Percentiles rank a stretch among this genome's conserved stretches.
Conservation (phyloP, 2,888 invertebrate genomes). For the Cyaniris semiargus region DNA sequence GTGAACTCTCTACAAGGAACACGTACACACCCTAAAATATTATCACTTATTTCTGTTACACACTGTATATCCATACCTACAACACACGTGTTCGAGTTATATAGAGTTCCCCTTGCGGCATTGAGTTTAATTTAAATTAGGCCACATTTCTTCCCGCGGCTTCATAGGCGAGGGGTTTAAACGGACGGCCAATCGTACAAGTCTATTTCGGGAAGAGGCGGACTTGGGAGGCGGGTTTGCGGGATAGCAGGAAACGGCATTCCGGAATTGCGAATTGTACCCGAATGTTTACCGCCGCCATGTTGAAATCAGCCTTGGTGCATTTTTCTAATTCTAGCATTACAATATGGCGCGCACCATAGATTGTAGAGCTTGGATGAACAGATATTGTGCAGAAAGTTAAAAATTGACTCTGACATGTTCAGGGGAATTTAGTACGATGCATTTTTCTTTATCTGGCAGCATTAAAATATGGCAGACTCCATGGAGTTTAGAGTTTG, state of each 20-base stretch:
- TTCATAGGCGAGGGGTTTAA: constrained; percentile 64
- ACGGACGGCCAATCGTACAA: constrained; percentile 64
- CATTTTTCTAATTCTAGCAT: constrained; percentile 10
- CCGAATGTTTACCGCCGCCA: constrained; percentile 26
- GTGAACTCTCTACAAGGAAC: too few relatives aligned
- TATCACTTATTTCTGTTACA: too few relatives aligned
- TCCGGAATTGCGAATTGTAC: constrained; percentile 46
- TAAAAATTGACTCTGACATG: too few relatives aligned
- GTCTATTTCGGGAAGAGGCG: constrained; percentile 67
- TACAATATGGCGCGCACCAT: background rate
- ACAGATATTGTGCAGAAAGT: background rate
- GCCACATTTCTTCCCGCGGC: constrained; percentile 38
- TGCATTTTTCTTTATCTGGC: background rate
- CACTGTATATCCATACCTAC: background rate
- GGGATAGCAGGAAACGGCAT: constrained; percentile 48
- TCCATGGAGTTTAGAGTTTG: background rate
- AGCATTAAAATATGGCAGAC: too few relatives aligned
- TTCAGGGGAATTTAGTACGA: background rate
- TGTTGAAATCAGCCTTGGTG: background rate
- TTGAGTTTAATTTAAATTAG: constrained; percentile 8
- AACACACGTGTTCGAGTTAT: background rate
- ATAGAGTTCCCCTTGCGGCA: background rate
- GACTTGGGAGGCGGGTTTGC: constrained; percentile 60
- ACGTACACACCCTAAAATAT: too few relatives aligned
- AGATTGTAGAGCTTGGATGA: background rate